Base-by-base conservation (phyloP, 2,888 invertebrate species). In the Ptychoptera contaminata region DNA sequence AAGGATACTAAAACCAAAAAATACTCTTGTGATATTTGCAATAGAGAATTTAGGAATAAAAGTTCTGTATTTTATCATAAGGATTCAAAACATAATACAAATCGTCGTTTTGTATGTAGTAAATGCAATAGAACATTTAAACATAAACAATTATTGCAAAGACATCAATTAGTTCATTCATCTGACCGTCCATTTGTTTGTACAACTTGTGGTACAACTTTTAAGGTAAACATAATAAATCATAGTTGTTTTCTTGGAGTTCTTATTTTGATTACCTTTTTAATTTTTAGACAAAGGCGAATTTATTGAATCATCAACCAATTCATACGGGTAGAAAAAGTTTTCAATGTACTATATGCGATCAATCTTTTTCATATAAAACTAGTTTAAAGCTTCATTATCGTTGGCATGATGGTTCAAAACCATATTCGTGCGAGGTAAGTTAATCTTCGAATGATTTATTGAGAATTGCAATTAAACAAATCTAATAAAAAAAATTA, bases 101-200 rank as follows among this genome's bases (percentile, higher is more conserved):
- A 73, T 1, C 70, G 76, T 43, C 71, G 77, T 47, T 85, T 77
- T 60, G 76, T 79, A 34, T 86, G 86, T 61, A 73, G 72, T 55
- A 77, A 79, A 55, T 87, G 87, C 61, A 73, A 75, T 42, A 83
- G 82, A 61, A 68, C 72, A 46, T 88, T 87, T 66, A 76, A 77
- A 52, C 82, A 82, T 59, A 77, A 77, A 50, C 80, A 80, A 56
- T 65, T 83, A 43, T 64, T 86, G 50, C 74, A 78, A 57, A 69
- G 82, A 50, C 83, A 94, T 71, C 76, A 90, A 69, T 58, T 83
- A 52, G 76, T 87, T 51, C 79, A 94, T 73, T 74, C 81, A 52
- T 71, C 79, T 42, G 72, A 72, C 34, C 66, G 82, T 34, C 78
- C 77, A 1, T 78, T 71, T 55, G 58, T 65, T 40, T 83, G 82